Percentiles rank a stretch among this genome's conserved stretches.
phyloP scores from a whole-genome alignment of 2,797 vertebrate species.

The Trachurus trachurus region DNA sequence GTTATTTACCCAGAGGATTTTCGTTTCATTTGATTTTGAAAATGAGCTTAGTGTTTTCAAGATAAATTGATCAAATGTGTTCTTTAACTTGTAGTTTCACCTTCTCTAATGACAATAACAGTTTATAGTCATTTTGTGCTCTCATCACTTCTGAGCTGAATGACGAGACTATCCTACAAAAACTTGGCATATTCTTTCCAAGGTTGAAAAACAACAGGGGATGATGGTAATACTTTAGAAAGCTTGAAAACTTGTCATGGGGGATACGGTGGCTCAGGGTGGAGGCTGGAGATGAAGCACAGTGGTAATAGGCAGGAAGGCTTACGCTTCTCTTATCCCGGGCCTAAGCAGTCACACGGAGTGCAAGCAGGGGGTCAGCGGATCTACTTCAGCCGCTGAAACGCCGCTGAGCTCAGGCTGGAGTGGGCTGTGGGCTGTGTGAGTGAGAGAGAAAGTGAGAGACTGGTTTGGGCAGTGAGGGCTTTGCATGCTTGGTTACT shows the following conservation, averaged over 20 bases:
- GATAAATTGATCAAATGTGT: background rate
- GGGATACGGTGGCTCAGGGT: constrained; percentile 36
- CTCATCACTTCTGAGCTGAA: constrained; percentile 1
- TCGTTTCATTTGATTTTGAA: background rate
- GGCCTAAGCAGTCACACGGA: constrained; percentile 50
- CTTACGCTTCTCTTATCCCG: constrained; percentile 53
- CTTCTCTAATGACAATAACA: background rate
- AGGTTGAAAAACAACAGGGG: constrained; percentile 41
- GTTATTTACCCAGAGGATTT: background rate
- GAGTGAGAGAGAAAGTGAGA: constrained; percentile 1
- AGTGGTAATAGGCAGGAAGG: constrained; percentile 52
- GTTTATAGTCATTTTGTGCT: background rate
- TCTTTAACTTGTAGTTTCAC: background rate
- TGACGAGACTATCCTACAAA: constrained; percentile 26
- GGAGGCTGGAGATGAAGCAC: constrained; percentile 33
- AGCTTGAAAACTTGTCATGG: constrained; percentile 35
- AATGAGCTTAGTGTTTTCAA: background rate
- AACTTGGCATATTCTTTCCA: constrained; percentile 15
- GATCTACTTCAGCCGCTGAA: constrained; percentile 53
- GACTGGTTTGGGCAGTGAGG: background rate
- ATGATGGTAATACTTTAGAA: constrained; percentile 38
- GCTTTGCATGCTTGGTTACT: constrained; percentile 45
- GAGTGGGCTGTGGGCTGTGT: constrained; percentile 10
- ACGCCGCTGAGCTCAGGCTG: constrained; percentile 42
- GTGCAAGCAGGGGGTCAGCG: constrained; percentile 51